Conservation (phyloP, 1,140 invertebrate species). For the Druon quercuslanigerum region DNA sequence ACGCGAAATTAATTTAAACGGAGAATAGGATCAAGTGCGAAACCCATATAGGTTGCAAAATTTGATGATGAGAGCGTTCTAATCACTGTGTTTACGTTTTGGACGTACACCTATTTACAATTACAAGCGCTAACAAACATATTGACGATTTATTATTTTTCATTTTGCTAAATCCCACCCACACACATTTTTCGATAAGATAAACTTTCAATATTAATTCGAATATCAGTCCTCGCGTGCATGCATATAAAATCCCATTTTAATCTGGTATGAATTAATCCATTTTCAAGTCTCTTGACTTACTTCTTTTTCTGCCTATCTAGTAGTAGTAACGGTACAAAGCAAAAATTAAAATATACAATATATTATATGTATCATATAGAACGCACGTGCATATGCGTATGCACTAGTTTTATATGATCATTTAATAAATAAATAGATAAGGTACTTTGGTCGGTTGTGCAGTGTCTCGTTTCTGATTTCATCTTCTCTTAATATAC, state of each 20-base stretch:
- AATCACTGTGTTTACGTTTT: slow-evolving; percentile 11
- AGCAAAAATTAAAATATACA: slow-evolving; percentile 31
- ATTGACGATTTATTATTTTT: neutral
- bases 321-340: slow-evolving; percentile 5
- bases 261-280: slow-evolving; percentile 7
- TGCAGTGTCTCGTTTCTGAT: slow-evolving; percentile 5
- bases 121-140: neutral
- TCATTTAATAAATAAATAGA: slow-evolving; percentile 24
- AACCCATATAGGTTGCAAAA: neutral
- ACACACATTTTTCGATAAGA: slow-evolving; percentile 29
- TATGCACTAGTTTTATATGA: neutral
- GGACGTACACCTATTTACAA: slow-evolving; percentile 20
- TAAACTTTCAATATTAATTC: slow-evolving; percentile 7
- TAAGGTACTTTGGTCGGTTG: slow-evolving; percentile 27
- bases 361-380: slow-evolving; percentile 33
- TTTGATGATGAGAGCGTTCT: slow-evolving; percentile 24
- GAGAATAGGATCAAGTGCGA: slow-evolving; percentile 1
- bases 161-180: neutral
- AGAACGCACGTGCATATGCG: slow-evolving; percentile 30
- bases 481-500: neutral
- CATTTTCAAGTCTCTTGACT: slow-evolving; percentile 15
- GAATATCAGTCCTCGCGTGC: slow-evolving; percentile 41
- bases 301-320: slow-evolving; percentile 4
- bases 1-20: neutral
- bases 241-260: neutral